Conservation (phyloP, 2,888 invertebrate genomes). For the Aphodius granarius region DNA sequence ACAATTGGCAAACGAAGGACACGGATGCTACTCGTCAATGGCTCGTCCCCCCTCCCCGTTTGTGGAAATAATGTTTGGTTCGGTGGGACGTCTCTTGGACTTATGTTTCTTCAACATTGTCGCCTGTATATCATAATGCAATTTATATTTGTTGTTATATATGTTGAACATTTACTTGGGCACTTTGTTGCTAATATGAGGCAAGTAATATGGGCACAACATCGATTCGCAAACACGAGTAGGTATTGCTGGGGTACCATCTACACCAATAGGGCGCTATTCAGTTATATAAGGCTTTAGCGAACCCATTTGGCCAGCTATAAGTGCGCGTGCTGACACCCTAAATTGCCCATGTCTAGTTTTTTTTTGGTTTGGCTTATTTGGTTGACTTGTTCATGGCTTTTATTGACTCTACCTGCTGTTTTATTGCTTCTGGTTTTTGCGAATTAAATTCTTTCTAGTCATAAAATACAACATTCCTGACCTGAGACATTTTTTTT, state of each 20-base stretch:
- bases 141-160: too few species aligned
- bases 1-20: constrained; percentile 11
- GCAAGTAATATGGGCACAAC: constrained; percentile 5
- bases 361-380: not conserved
- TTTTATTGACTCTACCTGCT: too few species aligned
- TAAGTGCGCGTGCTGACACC: not conserved
- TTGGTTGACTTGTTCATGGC: too few species aligned
- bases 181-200: not conserved
- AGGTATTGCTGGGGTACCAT: not conserved
- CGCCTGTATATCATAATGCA: constrained; percentile 75
- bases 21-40: constrained; percentile 59
- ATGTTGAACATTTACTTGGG: not conserved
- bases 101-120: constrained; percentile 99
- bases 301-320: not conserved
- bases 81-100: constrained; percentile 92
- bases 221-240: not conserved
- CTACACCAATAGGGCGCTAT: not conserved
- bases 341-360: not conserved
- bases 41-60: constrained; percentile 71
- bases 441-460: too few species aligned
- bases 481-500: too few species aligned
- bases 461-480: too few species aligned
- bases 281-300: not conserved
- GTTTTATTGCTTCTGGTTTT: too few species aligned
- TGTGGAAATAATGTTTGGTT: constrained; percentile 74